These are phyloP conservation scores for Cataglyphis cursor DNA, from an alignment of 2,888 invertebrate species.

Conservation along the genomic window DNA sequence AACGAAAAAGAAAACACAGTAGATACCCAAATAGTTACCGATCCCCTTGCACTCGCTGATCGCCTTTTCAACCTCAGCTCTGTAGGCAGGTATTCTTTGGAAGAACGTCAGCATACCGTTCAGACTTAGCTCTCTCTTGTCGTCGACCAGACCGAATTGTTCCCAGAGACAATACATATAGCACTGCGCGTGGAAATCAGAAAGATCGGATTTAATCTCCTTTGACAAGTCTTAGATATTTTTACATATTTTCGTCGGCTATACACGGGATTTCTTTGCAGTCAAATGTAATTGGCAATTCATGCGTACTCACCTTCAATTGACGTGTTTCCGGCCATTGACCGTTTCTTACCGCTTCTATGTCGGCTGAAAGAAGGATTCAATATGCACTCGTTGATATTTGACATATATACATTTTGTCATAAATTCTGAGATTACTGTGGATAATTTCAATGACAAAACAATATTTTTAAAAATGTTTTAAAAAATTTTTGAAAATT, in stretches of 20 bases:
- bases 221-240: neutral
- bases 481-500: too few species aligned
- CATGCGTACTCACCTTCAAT: conserved; percentile 80
- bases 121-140: conserved; percentile 82
- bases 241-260: neutral
- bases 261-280: neutral
- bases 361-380: conserved; percentile 79
- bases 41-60: conserved; percentile 82
- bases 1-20: conserved; percentile 64
- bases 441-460: neutral
- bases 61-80: conserved; percentile 82
- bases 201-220: conserved; percentile 1
- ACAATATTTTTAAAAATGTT: too few species aligned
- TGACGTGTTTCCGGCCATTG: conserved; percentile 82
- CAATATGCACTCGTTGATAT: neutral
- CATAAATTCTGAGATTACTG: neutral
- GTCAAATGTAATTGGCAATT: conserved; percentile 34
- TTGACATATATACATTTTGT: neutral
- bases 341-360: conserved; percentile 83
- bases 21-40: conserved; percentile 83
- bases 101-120: conserved; percentile 84
- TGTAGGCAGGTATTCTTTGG: conserved; percentile 84
- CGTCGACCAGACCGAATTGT: conserved; percentile 84
- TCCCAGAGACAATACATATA: conserved; percentile 86
- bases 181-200: conserved; percentile 76